Evolutionary conservation across 2,888 invertebrate genomes (phyloP), one percentile per base, ranked within the genome.

Genomic region (Epistrophe eligans): DNA sequence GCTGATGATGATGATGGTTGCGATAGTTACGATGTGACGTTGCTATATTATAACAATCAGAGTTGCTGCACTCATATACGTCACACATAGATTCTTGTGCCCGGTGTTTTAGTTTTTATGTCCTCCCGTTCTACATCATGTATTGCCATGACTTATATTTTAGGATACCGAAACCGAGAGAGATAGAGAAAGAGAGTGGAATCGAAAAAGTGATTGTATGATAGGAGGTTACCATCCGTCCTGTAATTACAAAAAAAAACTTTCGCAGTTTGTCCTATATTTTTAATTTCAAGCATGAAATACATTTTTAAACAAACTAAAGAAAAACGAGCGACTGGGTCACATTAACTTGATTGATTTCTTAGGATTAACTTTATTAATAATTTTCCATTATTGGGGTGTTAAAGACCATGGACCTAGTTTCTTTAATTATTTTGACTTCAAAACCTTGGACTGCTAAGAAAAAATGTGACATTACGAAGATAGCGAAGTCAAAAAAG

Each of bases 131-230:
- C 48, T 17, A 9, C n/a, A 67, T 45, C n/a, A 67, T 45, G 70
- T 28, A 28, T 15, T 55, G 28, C 48, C 48, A 7, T 7, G 48
- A 17, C 48, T 17, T 7, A 76, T 57, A 72, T 58, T 57, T 55
- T 50, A 35, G 66, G 43, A 80, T 48, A 40, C 45, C 38, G 60
- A 57, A 60, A 67, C 55, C 48, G 67, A 76, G 87, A 40, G 60
- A 38, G 19, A 13, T 72, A 87, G 77, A 88, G 3, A 35, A 76
- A 88, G 6, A 35, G 71, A 64, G 71, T 48, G 71, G 76, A 43
- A 43, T 6, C 28, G 67, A 88, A 58, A 35, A 80, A 88, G 11
- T 45, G 9, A 64, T 17, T 66, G 89, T 89, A 79, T 88, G 88
- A 85, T 85, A 85, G 84, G 88, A 89, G 64, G 60, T 60, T 52